These are phyloP conservation scores for Rhinopomastus cyanomelas DNA, from an alignment of 2,113 vertebrate genomes.

Conservation along the genomic window DNA sequence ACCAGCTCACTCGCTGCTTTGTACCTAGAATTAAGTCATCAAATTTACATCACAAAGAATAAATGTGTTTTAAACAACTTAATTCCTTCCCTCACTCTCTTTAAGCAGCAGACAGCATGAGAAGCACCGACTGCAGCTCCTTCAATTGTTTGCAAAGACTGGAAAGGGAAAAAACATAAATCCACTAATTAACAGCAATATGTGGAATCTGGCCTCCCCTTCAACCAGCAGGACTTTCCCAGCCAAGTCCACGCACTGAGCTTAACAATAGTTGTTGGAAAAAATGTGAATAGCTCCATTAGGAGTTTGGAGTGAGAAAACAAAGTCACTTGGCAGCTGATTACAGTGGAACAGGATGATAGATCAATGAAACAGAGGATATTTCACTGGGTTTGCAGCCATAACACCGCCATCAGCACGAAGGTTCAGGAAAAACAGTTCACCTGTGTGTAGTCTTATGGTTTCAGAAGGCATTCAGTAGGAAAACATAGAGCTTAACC, in stretches of 20 bases:
- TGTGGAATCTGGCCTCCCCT: constrained; percentile 1
- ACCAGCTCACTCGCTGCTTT: neutral
- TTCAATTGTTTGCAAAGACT: constrained; percentile 16
- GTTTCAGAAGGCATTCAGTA: neutral
- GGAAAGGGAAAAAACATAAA: constrained; percentile 32
- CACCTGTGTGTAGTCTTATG: neutral
- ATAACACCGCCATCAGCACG: neutral
- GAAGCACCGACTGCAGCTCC: constrained; percentile 3
- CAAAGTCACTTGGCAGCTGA: neutral
- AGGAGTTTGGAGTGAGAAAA: neutral
- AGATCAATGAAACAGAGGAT: neutral
- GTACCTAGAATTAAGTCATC: constrained; percentile 40
- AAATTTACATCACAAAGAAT: constrained; percentile 55
- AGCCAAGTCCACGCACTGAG: constrained; percentile 34
- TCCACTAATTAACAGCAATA: constrained; percentile 38
- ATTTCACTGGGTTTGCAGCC: neutral
- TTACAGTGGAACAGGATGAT: neutral
- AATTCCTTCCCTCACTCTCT: constrained; percentile 30
- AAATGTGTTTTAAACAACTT: constrained; percentile 39
- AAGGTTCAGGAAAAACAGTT: neutral
- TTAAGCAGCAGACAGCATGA: constrained; percentile 11
- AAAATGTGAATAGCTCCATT: constrained; percentile 21
- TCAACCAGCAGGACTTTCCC: neutral
- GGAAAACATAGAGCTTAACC: neutral
- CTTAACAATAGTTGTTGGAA: constrained; percentile 30